Evolutionary conservation across 2,797 vertebrate genomes (phyloP).

Genomic region (Bradypodion ventrale): DNA sequence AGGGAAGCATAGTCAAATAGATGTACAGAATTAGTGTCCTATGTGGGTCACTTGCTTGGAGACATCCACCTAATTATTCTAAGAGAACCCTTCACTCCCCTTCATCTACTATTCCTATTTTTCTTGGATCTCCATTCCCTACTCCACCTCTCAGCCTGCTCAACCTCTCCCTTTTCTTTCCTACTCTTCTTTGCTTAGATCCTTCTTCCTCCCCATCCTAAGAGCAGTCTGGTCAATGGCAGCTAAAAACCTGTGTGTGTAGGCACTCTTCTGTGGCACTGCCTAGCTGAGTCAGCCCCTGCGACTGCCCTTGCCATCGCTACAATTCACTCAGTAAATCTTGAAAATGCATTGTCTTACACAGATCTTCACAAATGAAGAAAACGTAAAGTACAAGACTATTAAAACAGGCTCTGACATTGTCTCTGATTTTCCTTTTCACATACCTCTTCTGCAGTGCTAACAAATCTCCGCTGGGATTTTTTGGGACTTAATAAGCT

Average conservation of each 20-base stretch:
- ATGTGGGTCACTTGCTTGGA: neutral
- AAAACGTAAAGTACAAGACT: neutral
- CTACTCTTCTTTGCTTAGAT: neutral
- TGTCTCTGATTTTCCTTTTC: neutral
- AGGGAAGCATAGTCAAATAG: neutral
- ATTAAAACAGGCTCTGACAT: neutral
- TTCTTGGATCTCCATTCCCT: neutral
- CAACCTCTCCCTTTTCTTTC: neutral
- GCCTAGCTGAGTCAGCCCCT: neutral
- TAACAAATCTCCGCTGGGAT: constrained; percentile 72
- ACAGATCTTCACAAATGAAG: neutral
- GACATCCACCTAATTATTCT: neutral
- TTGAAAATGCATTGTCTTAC: neutral
- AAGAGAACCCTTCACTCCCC: neutral
- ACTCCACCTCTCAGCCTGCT: neutral
- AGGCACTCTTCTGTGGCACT: neutral
- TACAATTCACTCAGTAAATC: neutral
- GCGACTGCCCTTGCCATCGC: neutral
- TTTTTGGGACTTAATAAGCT: constrained; percentile 77
- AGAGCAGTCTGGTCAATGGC: neutral
- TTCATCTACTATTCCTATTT: neutral
- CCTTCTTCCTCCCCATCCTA: neutral
- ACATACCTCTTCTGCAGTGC: constrained; percentile 90
- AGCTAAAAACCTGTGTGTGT: neutral
- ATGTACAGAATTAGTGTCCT: neutral